A percentile compares a stretch with the other conserved stretches of the same genome.
These are phyloP conservation scores for Cygnus olor DNA, from an alignment of 2,797 vertebrate genomes.

Conservation along the genomic window DNA sequence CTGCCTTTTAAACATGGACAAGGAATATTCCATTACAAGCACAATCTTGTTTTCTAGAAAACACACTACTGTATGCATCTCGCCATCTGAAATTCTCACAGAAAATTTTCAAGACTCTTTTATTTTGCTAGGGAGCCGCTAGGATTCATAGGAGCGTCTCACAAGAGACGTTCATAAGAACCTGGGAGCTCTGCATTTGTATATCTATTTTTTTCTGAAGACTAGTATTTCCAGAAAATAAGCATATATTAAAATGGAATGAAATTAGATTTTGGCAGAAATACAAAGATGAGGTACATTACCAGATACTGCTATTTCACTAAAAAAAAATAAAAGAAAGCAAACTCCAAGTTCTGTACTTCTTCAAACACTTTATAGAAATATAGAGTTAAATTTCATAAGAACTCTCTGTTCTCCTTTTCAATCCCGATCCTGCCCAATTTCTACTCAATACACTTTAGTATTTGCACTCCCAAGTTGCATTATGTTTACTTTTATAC, in stretches of 20 bases:
- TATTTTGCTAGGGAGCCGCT: background rate
- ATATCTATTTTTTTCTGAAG: background rate
- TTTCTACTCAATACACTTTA: background rate
- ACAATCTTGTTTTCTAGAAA: background rate
- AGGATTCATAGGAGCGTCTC: background rate
- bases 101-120: background rate
- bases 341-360: background rate
- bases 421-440: background rate
- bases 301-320: background rate
- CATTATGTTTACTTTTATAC: background rate
- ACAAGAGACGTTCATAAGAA: background rate
- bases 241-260: background rate
- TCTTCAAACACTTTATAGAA: background rate
- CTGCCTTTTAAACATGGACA: constrained; percentile 1
- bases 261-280: background rate
- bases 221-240: background rate
- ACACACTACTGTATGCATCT: background rate
- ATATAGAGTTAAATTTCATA: background rate
- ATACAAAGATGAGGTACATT: background rate
- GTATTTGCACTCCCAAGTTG: background rate
- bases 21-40: background rate
- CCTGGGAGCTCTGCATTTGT: background rate
- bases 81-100: background rate
- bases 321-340: background rate
- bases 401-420: background rate